These are phyloP conservation scores for Ernsta delagoae DNA, from an alignment of 2,888 invertebrate genomes.

Conservation along the genomic window DNA sequence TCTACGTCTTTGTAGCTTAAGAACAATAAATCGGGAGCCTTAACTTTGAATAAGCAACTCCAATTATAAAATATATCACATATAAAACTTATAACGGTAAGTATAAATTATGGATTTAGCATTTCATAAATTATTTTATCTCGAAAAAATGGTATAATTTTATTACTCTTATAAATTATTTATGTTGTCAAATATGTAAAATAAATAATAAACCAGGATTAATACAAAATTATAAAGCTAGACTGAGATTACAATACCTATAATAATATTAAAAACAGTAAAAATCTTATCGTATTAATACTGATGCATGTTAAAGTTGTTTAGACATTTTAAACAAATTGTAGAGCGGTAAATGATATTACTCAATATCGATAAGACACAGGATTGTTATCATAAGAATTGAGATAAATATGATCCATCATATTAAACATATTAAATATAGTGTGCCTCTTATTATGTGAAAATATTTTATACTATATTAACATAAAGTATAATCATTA, in stretches of 20 bases:
- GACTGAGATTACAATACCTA: conserved; percentile 27
- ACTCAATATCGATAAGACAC: background rate
- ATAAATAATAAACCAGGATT: conserved; percentile 11
- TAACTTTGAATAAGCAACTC: conserved; percentile 14
- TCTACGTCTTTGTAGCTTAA: conserved; percentile 30
- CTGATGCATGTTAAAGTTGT: conserved; percentile 51
- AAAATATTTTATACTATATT: background rate
- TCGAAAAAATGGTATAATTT: conserved; percentile 6
- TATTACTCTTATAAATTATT: no score
- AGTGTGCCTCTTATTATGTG: background rate
- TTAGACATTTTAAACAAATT: conserved; percentile 22
- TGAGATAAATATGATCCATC: background rate
- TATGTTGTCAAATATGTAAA: no score
- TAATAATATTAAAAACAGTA: conserved; percentile 39
- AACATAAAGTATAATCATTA: no score
- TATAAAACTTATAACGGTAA: conserved; percentile 14
- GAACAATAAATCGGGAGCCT: conserved; percentile 8
- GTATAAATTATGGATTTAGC: background rate
- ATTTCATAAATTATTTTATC: conserved; percentile 18
- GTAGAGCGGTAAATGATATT: background rate
- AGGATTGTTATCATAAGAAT: background rate
- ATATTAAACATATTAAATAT: background rate
- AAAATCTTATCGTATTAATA: conserved; percentile 59
- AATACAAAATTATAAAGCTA: conserved; percentile 29
- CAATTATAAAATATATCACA: conserved; percentile 34